phyloP scores from a whole-genome alignment of 2,113 vertebrate species.

The Tragulus kanchil region DNA sequence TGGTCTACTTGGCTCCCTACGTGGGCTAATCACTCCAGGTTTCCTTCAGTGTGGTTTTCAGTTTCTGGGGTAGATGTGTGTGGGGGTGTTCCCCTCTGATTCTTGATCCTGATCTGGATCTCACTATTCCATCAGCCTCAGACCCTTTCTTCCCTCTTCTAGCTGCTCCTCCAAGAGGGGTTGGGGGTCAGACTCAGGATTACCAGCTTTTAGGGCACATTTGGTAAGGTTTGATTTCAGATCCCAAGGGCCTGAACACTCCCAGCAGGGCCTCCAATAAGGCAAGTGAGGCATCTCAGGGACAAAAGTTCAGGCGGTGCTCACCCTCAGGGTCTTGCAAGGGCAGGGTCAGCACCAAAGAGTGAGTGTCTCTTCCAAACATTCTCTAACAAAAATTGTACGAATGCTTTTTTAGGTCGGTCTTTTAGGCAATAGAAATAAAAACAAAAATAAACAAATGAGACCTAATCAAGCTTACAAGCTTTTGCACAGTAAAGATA shows the following conservation, averaged over 20 bases:
- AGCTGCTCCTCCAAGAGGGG: neutral
- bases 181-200: neutral
- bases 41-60: neutral
- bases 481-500: neutral
- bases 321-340: neutral
- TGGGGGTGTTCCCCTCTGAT: neutral
- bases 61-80: neutral
- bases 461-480: neutral
- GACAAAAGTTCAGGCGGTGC: neutral
- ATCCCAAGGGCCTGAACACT: neutral
- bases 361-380: neutral
- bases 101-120: neutral
- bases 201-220: neutral
- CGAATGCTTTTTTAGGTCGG: neutral
- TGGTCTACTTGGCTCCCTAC: neutral
- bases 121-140: neutral
- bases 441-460: neutral
- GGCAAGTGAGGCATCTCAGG: neutral
- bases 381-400: neutral
- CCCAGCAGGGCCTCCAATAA: neutral
- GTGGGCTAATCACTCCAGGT: fast-evolving
- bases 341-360: no score
- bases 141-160: neutral
- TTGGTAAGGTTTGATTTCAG: neutral
- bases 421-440: neutral